Evolutionary conservation across 2,888 invertebrate genomes (phyloP).

Genomic region (Rhaphigaster nebulosa): DNA sequence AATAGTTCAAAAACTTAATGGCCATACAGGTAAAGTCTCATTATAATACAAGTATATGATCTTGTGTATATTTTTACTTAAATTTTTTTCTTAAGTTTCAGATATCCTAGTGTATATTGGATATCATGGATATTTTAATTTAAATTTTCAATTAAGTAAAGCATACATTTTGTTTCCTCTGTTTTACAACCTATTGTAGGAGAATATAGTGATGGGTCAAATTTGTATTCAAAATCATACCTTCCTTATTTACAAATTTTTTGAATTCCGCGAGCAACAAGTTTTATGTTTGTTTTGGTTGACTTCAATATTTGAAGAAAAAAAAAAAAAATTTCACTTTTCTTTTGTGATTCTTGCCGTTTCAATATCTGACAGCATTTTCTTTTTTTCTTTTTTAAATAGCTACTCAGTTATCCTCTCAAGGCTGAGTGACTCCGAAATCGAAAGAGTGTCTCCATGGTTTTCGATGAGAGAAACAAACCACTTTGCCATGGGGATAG

Average conservation of each 20-base stretch:
- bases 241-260: no score
- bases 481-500: no score
- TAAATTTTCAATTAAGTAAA: background rate
- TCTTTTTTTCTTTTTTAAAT: background rate
- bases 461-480: no score
- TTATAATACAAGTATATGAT: background rate
- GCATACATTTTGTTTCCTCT: background rate
- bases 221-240: no score
- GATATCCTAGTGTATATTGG: background rate
- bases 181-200: background rate
- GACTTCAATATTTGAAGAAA: constrained; percentile 20
- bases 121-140: background rate
- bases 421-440: background rate
- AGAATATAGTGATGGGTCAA: background rate
- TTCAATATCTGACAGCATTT: background rate
- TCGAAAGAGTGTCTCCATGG: background rate
- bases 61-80: background rate
- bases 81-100: background rate
- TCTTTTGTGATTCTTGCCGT: no score
- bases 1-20: constrained; percentile 96
- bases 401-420: no score
- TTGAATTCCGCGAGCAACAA: no score
- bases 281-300: background rate
- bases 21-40: constrained; percentile 87
- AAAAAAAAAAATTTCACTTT: no score